Evolutionary conservation across 2,113 vertebrate species (phyloP).

Genomic region (Phainopepla nitens): DNA sequence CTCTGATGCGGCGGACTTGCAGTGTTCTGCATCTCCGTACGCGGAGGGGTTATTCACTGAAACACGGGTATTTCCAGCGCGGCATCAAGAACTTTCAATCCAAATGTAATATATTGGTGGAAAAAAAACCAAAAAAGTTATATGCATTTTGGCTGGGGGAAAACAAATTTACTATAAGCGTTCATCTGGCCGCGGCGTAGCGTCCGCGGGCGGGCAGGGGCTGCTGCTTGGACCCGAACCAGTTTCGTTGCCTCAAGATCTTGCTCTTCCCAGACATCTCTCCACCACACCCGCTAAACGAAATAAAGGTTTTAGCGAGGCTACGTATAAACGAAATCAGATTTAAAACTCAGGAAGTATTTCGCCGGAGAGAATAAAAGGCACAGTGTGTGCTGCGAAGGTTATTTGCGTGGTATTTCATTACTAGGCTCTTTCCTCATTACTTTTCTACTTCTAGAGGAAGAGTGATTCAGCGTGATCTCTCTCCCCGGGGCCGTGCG

Average conservation of each 20-base stretch:
- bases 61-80: not conserved
- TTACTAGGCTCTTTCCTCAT: not conserved
- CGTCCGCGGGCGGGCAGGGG: not conserved
- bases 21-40: not conserved
- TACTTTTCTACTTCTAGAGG: not conserved
- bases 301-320: not conserved
- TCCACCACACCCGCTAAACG: not conserved
- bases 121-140: not conserved
- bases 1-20: not conserved
- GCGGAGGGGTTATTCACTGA: not conserved
- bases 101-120: not conserved
- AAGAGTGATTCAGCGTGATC: not conserved
- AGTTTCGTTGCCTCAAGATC: not conserved
- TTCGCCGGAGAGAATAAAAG: not conserved
- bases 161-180: not conserved
- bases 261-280: not conserved
- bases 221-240: not conserved
- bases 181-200: not conserved
- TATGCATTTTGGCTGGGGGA: fast-evolving
- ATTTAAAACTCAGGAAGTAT: not conserved
- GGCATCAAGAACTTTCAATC: not conserved
- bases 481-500: not conserved
- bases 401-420: not conserved
- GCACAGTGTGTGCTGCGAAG: not conserved
- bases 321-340: not conserved